Evolutionary conservation across 1,140 invertebrate genomes (phyloP).

Genomic region (Drusus annulatus): DNA sequence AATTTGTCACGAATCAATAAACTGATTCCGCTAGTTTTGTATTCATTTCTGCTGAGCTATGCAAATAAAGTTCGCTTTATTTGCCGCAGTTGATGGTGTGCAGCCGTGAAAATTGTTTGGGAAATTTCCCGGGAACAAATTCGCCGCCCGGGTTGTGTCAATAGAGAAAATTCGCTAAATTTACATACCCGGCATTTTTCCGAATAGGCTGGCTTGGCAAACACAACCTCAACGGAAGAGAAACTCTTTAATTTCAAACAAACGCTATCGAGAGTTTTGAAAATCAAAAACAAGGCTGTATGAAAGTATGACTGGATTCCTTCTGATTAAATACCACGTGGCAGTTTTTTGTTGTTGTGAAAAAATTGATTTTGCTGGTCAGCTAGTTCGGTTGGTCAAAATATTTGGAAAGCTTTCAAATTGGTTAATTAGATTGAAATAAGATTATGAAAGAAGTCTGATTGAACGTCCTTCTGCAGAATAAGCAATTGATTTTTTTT

Average conservation of each 20-base stretch:
- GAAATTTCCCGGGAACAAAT: background rate
- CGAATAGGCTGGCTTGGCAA: constrained; percentile 14
- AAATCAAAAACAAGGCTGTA: constrained; percentile 2
- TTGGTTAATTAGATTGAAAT: no score
- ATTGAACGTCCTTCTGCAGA: no score
- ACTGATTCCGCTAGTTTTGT: background rate
- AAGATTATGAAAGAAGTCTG: no score
- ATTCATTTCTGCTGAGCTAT: background rate
- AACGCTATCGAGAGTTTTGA: constrained; percentile 27
- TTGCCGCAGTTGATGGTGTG: background rate
- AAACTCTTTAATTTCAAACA: constrained; percentile 49
- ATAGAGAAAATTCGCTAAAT: constrained; percentile 40
- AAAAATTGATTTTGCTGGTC: no score
- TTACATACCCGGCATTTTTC: constrained; percentile 43
- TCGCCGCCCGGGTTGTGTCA: constrained; percentile 26
- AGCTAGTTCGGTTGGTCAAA: no score
- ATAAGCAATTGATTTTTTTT: no score
- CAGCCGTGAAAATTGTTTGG: background rate
- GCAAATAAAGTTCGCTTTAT: constrained; percentile 28
- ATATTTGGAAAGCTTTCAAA: no score
- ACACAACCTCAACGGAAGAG: constrained; percentile 31
- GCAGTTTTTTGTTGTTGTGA: no score
- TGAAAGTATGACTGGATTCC: no score
- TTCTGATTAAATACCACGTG: no score
- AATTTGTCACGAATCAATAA: background rate